These are phyloP conservation scores for Drosophila algonquin DNA, from an alignment of 2,888 invertebrate species.

Conservation along the genomic window DNA sequence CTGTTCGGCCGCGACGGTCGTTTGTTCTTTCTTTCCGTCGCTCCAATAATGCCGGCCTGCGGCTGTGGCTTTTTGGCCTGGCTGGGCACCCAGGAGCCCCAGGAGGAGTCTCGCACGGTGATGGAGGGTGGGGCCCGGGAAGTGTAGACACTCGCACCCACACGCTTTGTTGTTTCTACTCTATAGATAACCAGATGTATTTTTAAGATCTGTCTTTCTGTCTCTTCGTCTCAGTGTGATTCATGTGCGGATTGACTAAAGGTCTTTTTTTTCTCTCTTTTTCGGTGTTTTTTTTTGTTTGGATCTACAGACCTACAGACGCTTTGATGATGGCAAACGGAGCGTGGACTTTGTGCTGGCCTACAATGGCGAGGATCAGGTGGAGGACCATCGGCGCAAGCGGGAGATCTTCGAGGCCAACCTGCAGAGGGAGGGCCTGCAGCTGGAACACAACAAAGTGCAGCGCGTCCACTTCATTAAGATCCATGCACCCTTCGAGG, in stretches of 20 bases:
- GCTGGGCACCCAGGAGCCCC: not conserved
- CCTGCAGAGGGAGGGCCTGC: constrained; percentile 86
- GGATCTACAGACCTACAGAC: constrained; percentile 84
- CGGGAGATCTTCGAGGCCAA: constrained; percentile 87
- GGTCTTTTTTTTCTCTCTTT: not conserved
- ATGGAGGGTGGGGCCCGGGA: not conserved
- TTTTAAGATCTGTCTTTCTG: constrained; percentile 25
- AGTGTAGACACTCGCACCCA: constrained; percentile 35
- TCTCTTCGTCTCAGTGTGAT: not conserved
- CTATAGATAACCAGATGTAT: constrained; percentile 39
- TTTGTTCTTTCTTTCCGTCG: constrained; percentile 19
- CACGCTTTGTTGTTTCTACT: constrained; percentile 34
- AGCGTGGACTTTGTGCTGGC: constrained; percentile 87
- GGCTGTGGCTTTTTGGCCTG: not conserved
- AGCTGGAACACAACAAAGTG: constrained; percentile 87
- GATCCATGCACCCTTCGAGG: constrained; percentile 89
- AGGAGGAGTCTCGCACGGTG: constrained; percentile 24
- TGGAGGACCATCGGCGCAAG: constrained; percentile 49
- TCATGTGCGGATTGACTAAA: not conserved
- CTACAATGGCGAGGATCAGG: constrained; percentile 84
- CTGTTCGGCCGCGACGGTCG: constrained; percentile 14
- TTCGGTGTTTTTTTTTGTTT: not conserved
- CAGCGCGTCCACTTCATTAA: constrained; percentile 89
- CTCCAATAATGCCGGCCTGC: constrained; percentile 4
- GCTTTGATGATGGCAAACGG: constrained; percentile 85